Evolutionary conservation across 64 coral and sea anemone species (phyloP).

Genomic region (Hydrozoanthus tunicans): DNA sequence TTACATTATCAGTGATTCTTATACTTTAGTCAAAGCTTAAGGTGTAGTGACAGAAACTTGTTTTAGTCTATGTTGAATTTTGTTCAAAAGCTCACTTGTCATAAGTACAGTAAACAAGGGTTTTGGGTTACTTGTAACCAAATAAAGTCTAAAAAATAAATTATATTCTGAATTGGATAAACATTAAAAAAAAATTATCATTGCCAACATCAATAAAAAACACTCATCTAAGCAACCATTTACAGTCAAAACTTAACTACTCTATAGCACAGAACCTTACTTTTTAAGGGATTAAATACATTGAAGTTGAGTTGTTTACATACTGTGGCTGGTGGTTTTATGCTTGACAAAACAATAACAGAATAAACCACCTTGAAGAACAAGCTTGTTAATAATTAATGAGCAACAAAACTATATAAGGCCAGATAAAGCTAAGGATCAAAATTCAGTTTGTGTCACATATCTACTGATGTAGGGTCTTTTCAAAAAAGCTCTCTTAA

Average conservation of each 20-base stretch:
- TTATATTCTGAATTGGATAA: not conserved
- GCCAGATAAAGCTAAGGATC: not conserved
- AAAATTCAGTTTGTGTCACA: not conserved
- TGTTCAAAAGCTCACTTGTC: too few species aligned
- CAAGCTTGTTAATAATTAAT: slow-evolving; percentile 41
- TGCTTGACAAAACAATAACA: not conserved
- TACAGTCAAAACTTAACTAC: not conserved
- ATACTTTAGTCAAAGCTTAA: too few species aligned
- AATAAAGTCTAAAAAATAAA: too few species aligned
- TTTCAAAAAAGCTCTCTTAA: not conserved
- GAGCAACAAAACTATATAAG: slow-evolving; percentile 62
- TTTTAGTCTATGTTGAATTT: too few species aligned
- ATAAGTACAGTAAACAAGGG: too few species aligned
- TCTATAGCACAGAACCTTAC: not conserved
- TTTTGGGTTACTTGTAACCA: too few species aligned
- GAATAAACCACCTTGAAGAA: not conserved
- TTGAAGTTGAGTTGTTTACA: not conserved
- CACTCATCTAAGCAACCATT: not conserved
- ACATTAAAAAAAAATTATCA: not conserved
- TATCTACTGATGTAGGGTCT: not conserved
- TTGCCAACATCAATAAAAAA: not conserved
- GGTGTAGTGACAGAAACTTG: too few species aligned
- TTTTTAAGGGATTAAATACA: not conserved
- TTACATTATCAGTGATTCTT: too few species aligned
- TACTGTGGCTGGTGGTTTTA: slow-evolving; percentile 46